Percentiles rank a stretch among this genome's conserved stretches.
Conservation (phyloP, 1,140 invertebrate species). For the Atta colombica region DNA sequence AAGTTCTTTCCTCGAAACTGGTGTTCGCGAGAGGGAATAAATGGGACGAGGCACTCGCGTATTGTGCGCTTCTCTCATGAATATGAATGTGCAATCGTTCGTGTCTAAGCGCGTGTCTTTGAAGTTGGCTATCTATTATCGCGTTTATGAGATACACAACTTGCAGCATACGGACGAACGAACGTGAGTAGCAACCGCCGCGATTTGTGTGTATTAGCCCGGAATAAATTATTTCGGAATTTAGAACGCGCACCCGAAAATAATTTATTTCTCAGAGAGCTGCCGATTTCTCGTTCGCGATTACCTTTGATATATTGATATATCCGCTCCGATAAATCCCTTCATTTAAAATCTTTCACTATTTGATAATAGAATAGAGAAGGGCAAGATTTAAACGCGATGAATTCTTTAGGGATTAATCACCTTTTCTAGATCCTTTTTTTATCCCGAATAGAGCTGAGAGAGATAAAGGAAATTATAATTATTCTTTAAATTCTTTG, state of each 20-base stretch:
- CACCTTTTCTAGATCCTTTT: neutral
- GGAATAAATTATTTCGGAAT: conserved; percentile 42
- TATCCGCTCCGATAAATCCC: neutral
- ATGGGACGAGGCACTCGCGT: conserved; percentile 29
- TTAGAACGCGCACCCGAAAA: conserved; percentile 63
- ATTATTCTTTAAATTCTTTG: neutral
- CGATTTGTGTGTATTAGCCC: conserved; percentile 32
- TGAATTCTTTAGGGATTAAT: neutral
- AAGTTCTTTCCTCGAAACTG: conserved; percentile 35
- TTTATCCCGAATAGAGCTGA: conserved; percentile 9
- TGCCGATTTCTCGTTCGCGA: neutral
- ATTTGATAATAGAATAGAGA: neutral
- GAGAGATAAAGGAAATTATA: neutral
- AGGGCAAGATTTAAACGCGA: neutral
- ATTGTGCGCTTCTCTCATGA: conserved; percentile 46
- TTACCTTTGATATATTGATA: conserved; percentile 42
- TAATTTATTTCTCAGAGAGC: conserved; percentile 63
- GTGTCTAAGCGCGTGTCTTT: conserved; percentile 48
- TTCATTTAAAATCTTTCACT: neutral
- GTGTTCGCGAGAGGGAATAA: conserved; percentile 13
- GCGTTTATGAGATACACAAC: conserved; percentile 49
- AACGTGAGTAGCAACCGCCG: neutral
- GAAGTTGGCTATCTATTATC: conserved; percentile 63
- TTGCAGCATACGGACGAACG: conserved; percentile 7
- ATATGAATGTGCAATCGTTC: conserved; percentile 63